Evolutionary conservation across 2,113 vertebrate genomes (phyloP).

Genomic region (Rallus limicola): DNA sequence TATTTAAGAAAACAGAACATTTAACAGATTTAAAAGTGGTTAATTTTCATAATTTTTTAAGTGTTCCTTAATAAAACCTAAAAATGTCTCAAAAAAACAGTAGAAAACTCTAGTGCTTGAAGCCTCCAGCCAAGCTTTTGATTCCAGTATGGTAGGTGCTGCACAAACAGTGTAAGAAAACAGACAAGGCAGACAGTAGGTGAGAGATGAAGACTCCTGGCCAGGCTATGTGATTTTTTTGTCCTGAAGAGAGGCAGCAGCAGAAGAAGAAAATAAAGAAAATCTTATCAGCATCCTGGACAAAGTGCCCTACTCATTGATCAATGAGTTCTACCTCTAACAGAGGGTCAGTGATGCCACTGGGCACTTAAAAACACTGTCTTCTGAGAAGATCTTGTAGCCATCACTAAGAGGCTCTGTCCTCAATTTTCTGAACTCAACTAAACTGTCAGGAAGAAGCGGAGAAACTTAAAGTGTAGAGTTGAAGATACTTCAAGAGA

Average conservation of each 20-base stretch:
- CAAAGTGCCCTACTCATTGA: background rate
- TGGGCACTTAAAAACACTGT: background rate
- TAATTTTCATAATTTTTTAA: background rate
- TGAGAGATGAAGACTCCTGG: conserved; percentile 1
- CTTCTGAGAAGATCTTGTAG: background rate
- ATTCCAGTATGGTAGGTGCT: background rate
- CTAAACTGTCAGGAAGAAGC: background rate
- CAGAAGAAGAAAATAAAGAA: background rate
- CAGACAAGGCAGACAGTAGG: background rate
- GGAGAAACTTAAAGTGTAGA: background rate
- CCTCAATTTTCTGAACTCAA: background rate
- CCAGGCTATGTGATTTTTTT: background rate
- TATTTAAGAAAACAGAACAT: background rate
- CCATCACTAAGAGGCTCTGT: background rate
- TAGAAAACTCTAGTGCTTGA: background rate
- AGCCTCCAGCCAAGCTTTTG: background rate
- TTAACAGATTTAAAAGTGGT: background rate
- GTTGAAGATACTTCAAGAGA: background rate
- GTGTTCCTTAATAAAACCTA: background rate
- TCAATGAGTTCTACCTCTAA: background rate
- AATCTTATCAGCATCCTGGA: background rate
- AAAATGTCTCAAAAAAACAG: background rate
- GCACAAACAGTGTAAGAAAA: background rate
- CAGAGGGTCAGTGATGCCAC: background rate
- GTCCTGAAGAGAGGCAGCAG: background rate